Base-by-base conservation (phyloP, 2,797 vertebrate species). In the Urophycis tenuis region DNA sequence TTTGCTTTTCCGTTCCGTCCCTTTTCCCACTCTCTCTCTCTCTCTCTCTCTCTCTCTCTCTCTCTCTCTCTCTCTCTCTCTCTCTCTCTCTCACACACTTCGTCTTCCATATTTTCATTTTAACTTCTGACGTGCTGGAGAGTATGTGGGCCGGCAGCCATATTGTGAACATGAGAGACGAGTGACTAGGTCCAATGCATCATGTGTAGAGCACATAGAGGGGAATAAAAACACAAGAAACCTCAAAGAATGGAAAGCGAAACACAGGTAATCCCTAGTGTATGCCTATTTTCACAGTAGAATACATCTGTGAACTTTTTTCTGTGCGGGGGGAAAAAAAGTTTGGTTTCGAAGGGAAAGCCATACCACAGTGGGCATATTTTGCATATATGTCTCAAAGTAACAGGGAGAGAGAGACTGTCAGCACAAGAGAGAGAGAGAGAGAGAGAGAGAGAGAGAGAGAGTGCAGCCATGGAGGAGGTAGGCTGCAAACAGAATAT, bases 1-100 rank as follows among this genome's bases (percentile, higher is more conserved):
- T 73, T 45, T 77, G 80, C 73, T 80, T 82, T 85, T 77, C 85
- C 70, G 82, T 86, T 84, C 82, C 74, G n/a, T 32, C 79, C 82
- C 69, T 71, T 11, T 33, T 34, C 41, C 35, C 71, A 74, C 72
- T 81, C 77, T 80, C 39, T 75, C 72, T 67, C 77, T 60, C 73
- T 79, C 41, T 30, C 33, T 36, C 70, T 71, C 70, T 71, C 70
- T 72, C 71, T 72, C 22, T 72, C 71, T 72, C 34, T 72, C 34
- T 72, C 22, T 72, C 34, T 72, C 22, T 36, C 34, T 36, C 22
- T 72, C 67, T 76, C 77, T 78, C 49, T 36, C 34, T 84, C 75
- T 19, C 78, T 35, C 71, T 74, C 73, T 81, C 77, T 81, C 39
- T 75, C 74, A 53, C 75, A 41, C 73, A 78, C 41, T 30, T 4